phyloP scores from a whole-genome alignment of 1,140 invertebrate genomes.

The Megalonaias nervosa region DNA sequence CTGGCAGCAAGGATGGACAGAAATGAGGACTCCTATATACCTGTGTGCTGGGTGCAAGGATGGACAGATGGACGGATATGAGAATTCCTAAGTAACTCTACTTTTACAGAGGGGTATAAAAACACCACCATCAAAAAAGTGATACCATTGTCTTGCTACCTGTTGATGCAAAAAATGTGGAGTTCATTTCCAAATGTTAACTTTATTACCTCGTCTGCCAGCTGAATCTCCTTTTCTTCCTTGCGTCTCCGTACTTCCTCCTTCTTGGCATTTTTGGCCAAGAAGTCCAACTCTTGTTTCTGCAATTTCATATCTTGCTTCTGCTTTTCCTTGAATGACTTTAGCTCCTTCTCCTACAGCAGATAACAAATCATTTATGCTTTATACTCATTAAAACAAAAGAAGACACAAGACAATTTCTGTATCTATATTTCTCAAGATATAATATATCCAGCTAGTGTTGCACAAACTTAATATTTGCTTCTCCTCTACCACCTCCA shows the following conservation, averaged over 20 bases:
- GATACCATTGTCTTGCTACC: too few species aligned
- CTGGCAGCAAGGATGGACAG: too few species aligned
- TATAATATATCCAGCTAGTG: neutral
- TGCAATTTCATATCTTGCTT: slow-evolving; percentile 94
- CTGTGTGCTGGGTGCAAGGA: too few species aligned
- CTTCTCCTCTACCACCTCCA: too few species aligned
- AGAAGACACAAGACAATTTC: neutral
- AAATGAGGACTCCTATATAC: too few species aligned
- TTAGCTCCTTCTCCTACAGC: slow-evolving; percentile 86
- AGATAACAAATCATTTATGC: neutral
- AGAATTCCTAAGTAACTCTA: too few species aligned
- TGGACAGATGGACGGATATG: too few species aligned
- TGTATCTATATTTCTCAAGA: neutral
- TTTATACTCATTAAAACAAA: too few species aligned
- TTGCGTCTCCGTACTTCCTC: slow-evolving; percentile 86
- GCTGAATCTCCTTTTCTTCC: slow-evolving; percentile 90
- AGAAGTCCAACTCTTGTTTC: slow-evolving; percentile 94
- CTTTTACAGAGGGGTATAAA: too few species aligned
- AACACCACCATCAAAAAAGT: too few species aligned
- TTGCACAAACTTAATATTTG: neutral
- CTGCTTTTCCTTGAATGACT: slow-evolving; percentile 91
- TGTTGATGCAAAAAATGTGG: too few species aligned
- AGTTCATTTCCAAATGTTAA: too few species aligned
- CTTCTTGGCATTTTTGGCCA: slow-evolving; percentile 94
- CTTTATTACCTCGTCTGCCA: slow-evolving; percentile 81